These are phyloP conservation scores for Colletes collaris DNA, from an alignment of 2,888 invertebrate genomes.

Conservation along the genomic window DNA sequence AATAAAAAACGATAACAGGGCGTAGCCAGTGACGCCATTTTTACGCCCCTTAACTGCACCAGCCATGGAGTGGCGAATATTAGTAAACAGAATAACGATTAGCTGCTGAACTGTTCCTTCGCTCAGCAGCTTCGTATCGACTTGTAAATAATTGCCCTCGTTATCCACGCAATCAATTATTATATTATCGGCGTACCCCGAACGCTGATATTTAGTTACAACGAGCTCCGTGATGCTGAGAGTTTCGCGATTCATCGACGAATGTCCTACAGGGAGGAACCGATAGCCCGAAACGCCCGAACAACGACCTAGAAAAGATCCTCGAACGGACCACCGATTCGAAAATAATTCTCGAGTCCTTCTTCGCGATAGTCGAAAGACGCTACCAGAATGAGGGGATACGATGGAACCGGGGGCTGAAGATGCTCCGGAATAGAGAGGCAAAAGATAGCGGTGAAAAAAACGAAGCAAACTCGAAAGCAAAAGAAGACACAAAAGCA, in stretches of 20 bases:
- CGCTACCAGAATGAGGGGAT: not conserved
- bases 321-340: no score
- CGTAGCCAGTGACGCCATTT: no score
- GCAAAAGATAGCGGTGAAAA: not conserved
- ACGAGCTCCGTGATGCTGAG: not conserved
- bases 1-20: no score
- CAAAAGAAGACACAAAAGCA: conserved; percentile 42
- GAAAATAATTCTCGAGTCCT: no score
- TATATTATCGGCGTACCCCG: not conserved
- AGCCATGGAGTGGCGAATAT: not conserved
- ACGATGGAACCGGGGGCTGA: not conserved
- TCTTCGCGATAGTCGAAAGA: not conserved
- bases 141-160: not conserved
- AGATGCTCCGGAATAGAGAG: conserved; percentile 11
- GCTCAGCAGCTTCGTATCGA: no score
- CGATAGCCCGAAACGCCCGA: no score
- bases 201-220: not conserved
- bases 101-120: not conserved
- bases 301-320: no score
- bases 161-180: not conserved
- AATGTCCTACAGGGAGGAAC: no score
- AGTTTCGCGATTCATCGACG: no score
- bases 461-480: conserved; percentile 25
- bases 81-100: conserved; percentile 3
- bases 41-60: not conserved